Evolutionary conservation across 1,140 invertebrate species (phyloP).

Genomic region (Anastrepha ludens): DNA sequence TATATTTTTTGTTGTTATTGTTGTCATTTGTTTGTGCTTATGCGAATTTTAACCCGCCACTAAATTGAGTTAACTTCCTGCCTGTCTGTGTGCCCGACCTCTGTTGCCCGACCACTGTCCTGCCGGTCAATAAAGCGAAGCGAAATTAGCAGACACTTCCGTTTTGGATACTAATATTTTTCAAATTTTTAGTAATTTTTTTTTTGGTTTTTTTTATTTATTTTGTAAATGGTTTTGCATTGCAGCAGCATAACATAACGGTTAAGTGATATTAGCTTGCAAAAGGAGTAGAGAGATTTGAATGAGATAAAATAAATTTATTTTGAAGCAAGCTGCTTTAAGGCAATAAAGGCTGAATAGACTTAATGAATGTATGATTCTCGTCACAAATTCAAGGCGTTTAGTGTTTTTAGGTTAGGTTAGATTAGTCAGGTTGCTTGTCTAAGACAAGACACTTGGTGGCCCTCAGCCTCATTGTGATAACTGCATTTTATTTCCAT

Average conservation of each 20-base stretch:
- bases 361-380: too few relatives aligned
- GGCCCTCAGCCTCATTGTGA: too few relatives aligned
- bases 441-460: too few relatives aligned
- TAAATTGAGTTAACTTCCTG: slow-evolving; percentile 51
- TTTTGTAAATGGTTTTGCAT: not conserved
- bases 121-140: not conserved
- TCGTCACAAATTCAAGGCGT: too few relatives aligned
- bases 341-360: not conserved
- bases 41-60: slow-evolving; percentile 24
- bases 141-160: slow-evolving; percentile 25
- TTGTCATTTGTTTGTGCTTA: slow-evolving; percentile 46
- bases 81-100: not conserved
- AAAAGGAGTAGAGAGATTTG: not conserved
- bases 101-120: not conserved
- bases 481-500: too few relatives aligned
- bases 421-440: too few relatives aligned
- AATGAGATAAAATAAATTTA: not conserved
- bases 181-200: not conserved
- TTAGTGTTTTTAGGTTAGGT: too few relatives aligned
- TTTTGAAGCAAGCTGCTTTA: not conserved
- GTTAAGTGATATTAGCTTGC: slow-evolving; percentile 4
- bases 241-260: not conserved
- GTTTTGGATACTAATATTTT: not conserved
- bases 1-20: not conserved
- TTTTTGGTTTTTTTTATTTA: not conserved